Evolutionary conservation across 2,113 vertebrate species (phyloP), one percentile per base, ranked within the genome.

Genomic region (Hemiscyllium ocellatum): DNA sequence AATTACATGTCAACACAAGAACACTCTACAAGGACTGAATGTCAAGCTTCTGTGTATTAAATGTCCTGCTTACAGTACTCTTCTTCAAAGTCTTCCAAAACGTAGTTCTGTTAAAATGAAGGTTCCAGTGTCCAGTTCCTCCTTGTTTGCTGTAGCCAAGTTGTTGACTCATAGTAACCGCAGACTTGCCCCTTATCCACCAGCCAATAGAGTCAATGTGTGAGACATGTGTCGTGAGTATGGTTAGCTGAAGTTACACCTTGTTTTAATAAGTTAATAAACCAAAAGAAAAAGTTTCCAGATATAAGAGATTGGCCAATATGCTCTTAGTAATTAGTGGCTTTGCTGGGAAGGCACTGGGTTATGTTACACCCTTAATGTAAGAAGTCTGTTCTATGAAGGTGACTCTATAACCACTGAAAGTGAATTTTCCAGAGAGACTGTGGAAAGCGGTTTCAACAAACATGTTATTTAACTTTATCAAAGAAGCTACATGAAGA

Each of bases 241-340:
- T n/a, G 87, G 52, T 65, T 91, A 56, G 87, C 0, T n/a, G 29
- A 29, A 91, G 29, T 56, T 91, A 33, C 87, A 65, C 87, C 87
- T 91, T 91, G 87, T 91, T 91, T 91, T 65, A 91, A 91, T 91
- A 65, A 91, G 52, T 56, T 61, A 61, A 91, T 91, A n/a, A 65
- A 56, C 87, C 29, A 65, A 91, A 91, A 61, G 87, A 91, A 65
- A 33, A 91, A 19, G 52, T 91, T 91, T n/a, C 56, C 61, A 56
- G 61, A 91, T 61, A 65, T n/a, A 65, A 91, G 61, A 65, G n/a
- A 65, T 65, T 65, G 56, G 87, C 61, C 52, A 65, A 61, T 15
- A 91, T 91, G 87, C 52, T 5, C 87, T n/a, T 65, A 91, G 56
- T 91, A 91, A 91, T 91, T 91, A 91, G 87, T 91, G 87, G 87